These are phyloP conservation scores for Pseudococcus longispinus DNA, from an alignment of 2,888 invertebrate species.

Conservation along the genomic window DNA sequence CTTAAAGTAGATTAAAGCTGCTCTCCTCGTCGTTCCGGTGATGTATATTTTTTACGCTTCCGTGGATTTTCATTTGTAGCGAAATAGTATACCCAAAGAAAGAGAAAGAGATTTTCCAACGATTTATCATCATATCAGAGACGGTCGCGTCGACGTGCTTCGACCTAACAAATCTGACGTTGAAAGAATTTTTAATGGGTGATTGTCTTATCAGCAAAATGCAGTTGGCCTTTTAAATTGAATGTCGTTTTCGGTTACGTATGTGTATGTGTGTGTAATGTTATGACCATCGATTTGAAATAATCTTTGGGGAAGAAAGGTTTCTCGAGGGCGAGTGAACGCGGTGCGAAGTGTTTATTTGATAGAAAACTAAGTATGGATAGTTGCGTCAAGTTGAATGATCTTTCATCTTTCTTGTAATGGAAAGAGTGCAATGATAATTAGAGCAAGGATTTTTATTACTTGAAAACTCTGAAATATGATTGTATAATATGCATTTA, in stretches of 20 bases:
- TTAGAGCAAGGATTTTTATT: too few species aligned
- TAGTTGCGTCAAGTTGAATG: neutral
- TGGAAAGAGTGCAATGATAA: too few species aligned
- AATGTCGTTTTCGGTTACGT: neutral
- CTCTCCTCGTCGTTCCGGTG: neutral
- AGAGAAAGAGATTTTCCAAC: slow-evolving; percentile 42
- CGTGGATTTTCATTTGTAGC: slow-evolving; percentile 19
- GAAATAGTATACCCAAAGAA: too few species aligned
- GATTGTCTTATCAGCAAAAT: slow-evolving; percentile 52
- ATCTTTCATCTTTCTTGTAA: neutral
- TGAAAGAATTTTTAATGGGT: slow-evolving; percentile 32
- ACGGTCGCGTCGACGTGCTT: neutral
- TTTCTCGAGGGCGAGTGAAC: neutral
- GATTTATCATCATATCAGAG: slow-evolving; percentile 53
- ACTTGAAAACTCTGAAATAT: too few species aligned
- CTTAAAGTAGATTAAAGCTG: slow-evolving; percentile 37
- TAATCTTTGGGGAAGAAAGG: neutral
- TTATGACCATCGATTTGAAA: slow-evolving; percentile 26
- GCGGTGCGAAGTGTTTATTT: neutral
- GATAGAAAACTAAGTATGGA: neutral
- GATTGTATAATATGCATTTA: too few species aligned
- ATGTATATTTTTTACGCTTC: slow-evolving; percentile 47
- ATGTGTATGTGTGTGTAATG: neutral
- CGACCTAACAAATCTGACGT: slow-evolving; percentile 23
- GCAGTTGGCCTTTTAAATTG: slow-evolving; percentile 44